A percentile compares a stretch with the other conserved stretches of the same genome.
Conservation (phyloP, 2,797 vertebrate species). For the Channa striata region DNA sequence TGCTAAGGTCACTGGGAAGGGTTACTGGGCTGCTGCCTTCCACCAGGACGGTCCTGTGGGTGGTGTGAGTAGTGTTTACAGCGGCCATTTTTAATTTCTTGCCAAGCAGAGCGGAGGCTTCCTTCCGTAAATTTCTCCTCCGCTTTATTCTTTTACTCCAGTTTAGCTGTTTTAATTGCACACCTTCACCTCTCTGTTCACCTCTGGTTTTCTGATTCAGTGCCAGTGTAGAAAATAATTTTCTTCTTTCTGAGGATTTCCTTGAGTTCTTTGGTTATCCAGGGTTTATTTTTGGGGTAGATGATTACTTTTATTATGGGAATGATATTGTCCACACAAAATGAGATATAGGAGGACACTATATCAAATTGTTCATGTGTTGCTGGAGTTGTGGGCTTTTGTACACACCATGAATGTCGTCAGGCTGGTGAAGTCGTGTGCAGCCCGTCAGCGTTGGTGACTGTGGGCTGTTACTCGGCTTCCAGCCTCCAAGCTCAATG, state of each 20-base stretch:
- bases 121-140: neutral
- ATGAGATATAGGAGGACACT: too few species aligned
- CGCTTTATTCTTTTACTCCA: neutral
- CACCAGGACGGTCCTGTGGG: neutral
- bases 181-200: neutral
- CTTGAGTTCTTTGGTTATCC: neutral
- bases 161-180: constrained; percentile 2
- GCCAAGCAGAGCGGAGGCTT: too few species aligned
- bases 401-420: too few species aligned
- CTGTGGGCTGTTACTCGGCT: too few species aligned
- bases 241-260: neutral
- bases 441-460: too few species aligned
- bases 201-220: neutral
- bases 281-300: constrained; percentile 10
- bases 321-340: too few species aligned
- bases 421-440: too few species aligned
- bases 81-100: neutral
- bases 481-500: too few species aligned
- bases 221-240: neutral
- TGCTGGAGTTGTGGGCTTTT: too few species aligned
- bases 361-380: too few species aligned
- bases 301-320: neutral
- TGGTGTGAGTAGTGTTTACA: neutral
- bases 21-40: too few species aligned
- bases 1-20: too few species aligned